phyloP scores from a whole-genome alignment of 2,113 vertebrate species.

The Corapipo altera region DNA sequence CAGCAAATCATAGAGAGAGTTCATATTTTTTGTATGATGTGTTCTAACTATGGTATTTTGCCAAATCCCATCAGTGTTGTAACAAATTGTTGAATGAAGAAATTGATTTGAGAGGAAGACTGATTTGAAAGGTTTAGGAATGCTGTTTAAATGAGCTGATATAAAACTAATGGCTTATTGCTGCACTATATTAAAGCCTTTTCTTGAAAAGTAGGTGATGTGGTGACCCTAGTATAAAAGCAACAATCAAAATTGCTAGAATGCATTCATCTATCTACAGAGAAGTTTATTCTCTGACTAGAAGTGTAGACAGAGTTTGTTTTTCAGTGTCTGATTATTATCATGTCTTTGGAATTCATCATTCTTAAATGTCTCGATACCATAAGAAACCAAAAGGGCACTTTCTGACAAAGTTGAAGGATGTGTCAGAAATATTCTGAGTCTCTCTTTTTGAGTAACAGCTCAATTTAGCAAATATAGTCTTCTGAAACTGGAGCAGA shows the following conservation, averaged over 20 bases:
- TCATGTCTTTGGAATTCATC: background rate
- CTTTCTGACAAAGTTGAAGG: background rate
- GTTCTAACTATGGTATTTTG: background rate
- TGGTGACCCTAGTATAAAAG: background rate
- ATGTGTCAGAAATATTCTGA: background rate
- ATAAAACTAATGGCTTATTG: background rate
- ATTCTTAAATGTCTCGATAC: background rate
- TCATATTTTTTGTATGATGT: background rate
- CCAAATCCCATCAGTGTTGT: background rate
- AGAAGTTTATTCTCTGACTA: background rate
- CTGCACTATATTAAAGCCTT: background rate
- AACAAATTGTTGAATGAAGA: background rate
- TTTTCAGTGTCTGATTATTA: background rate
- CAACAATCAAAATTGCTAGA: background rate
- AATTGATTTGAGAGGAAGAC: background rate
- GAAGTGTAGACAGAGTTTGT: background rate
- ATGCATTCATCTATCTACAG: background rate
- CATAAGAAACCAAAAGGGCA: background rate
- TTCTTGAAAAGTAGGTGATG: background rate
- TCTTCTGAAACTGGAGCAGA: background rate
- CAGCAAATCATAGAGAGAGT: background rate
- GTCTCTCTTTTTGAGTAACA: background rate
- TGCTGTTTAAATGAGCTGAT: background rate
- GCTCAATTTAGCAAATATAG: background rate
- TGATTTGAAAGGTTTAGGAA: background rate